Conservation (phyloP, 2,113 vertebrate genomes). For the Baryphthengus martii region DNA sequence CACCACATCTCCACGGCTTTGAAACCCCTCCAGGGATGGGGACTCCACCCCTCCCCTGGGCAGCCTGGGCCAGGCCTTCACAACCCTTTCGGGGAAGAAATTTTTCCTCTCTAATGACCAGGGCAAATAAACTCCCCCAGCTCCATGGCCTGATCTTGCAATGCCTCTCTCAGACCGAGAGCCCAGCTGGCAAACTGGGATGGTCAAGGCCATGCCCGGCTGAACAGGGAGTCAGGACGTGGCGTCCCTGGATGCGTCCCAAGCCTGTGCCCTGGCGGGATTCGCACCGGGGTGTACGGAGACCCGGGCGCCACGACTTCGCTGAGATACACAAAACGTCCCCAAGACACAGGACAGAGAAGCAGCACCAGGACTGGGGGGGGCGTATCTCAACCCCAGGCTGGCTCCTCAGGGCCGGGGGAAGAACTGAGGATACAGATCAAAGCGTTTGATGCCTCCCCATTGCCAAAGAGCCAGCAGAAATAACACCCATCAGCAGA, state of each 20-base stretch:
- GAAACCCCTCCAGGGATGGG: neutral
- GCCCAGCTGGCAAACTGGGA: neutral
- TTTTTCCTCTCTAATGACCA: neutral
- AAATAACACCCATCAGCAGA: neutral
- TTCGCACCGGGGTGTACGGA: neutral
- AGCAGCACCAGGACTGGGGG: accelerated
- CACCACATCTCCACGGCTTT: neutral
- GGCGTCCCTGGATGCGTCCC: neutral
- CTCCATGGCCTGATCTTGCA: neutral
- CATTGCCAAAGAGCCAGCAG: neutral
- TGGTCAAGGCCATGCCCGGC: neutral
- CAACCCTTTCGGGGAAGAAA: neutral
- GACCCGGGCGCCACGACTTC: neutral
- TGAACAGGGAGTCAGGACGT: neutral
- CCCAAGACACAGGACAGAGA: neutral
- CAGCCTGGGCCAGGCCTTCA: neutral
- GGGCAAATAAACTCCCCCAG: neutral
- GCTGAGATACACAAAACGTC: neutral
- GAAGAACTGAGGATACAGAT: neutral
- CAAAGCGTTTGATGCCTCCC: neutral
- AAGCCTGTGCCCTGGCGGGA: neutral
- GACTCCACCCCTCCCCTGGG: neutral
- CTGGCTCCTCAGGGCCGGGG: neutral
- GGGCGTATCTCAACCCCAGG: neutral
- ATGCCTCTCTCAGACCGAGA: neutral